Conservation (phyloP, 2,797 vertebrate species). For the Perodicticus potto region DNA sequence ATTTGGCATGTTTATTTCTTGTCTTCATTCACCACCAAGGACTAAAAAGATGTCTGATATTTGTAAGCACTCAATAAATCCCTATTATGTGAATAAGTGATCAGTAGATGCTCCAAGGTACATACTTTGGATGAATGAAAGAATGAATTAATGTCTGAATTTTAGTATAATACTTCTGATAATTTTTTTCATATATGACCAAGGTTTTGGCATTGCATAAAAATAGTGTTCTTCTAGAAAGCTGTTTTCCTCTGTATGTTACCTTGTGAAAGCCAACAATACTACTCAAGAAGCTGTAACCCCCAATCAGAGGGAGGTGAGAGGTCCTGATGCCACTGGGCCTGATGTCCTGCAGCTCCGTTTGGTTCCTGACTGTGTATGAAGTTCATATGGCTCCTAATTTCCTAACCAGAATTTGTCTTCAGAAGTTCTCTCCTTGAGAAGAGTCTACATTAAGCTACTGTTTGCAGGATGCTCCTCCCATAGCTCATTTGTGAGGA, state of each 20-base stretch:
- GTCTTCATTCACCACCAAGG: background rate
- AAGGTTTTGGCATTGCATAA: background rate
- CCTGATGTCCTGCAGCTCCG: background rate
- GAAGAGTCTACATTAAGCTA: background rate
- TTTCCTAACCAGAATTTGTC: background rate
- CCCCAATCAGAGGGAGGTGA: background rate
- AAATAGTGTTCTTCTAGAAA: background rate
- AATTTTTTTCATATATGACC: background rate
- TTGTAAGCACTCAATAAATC: background rate
- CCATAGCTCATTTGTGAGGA: background rate
- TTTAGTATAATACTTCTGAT: conserved; percentile 1
- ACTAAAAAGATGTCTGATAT: background rate
- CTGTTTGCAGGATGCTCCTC: background rate
- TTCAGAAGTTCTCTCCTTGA: background rate
- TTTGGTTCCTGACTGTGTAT: background rate
- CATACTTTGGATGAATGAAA: background rate
- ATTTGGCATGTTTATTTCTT: background rate
- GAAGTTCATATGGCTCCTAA: background rate
- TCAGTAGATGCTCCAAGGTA: background rate
- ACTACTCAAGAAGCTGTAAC: background rate
- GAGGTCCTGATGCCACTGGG: background rate
- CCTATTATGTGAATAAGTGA: background rate
- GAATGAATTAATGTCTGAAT: background rate
- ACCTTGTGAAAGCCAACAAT: background rate
- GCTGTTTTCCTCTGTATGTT: background rate